Conservation (phyloP, 2,113 vertebrate species). For the Tychaedon coryphoeus region DNA sequence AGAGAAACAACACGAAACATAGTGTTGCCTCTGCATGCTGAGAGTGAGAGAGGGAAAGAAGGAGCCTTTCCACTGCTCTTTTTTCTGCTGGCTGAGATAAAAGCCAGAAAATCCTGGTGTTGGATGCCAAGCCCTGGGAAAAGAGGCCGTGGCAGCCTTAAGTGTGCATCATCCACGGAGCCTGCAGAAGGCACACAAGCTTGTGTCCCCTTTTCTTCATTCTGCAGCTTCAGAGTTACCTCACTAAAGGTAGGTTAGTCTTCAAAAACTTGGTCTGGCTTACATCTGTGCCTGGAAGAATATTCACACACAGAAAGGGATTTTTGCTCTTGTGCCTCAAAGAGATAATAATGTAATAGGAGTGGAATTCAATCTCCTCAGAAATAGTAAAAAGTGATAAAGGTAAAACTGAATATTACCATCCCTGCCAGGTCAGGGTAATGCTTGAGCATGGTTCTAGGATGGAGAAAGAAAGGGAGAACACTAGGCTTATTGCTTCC, state of each 20-base stretch:
- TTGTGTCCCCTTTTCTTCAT: background rate
- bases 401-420: background rate
- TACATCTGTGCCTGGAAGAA: background rate
- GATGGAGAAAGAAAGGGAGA: background rate
- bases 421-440: background rate
- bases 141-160: background rate
- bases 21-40: background rate
- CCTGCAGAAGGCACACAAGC: background rate
- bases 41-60: background rate
- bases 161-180: background rate
- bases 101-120: background rate
- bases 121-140: background rate
- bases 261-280: background rate
- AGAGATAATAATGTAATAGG: background rate
- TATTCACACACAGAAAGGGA: background rate
- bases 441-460: background rate
- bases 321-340: background rate
- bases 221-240: background rate
- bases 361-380: background rate
- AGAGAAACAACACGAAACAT: background rate
- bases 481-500: background rate
- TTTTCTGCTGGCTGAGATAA: background rate
- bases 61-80: background rate
- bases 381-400: background rate
- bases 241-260: background rate